Evolutionary conservation across 2,888 invertebrate species (phyloP), one percentile per base, ranked within the genome.

Genomic region (Carabus problematicus): DNA sequence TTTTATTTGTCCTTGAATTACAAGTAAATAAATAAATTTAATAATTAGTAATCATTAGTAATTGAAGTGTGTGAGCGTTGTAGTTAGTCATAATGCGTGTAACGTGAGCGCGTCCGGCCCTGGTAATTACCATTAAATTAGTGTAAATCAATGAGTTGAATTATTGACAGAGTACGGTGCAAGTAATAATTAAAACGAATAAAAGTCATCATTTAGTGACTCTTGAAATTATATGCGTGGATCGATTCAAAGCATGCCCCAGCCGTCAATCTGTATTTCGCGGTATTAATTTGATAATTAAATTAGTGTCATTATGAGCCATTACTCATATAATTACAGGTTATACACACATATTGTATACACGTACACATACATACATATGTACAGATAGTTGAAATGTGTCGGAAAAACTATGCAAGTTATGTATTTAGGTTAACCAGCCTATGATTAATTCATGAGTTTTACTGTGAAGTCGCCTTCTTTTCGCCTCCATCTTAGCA

Each of bases 221-320:
- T 56, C 64, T 56, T 9, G 16, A 52, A 16, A 52, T 18, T 52
- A 16, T 18, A 11, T 47, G 14, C 52, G 52, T 52, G 52, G 16
- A 52, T 52, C 49, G n/a, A n/a, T n/a, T n/a, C 6, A 29, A 29
- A 29, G 29, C 2, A 29, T 3, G 29, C 29, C 29, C 29, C 29
- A 29, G 29, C 29, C 29, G 29, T 6, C 29, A 3, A 52, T 52
- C 19, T 19, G 52, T 42, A 60, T 52, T 67, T 67, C 67, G 52
- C 49, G 29, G 58, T 67, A 67, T 67, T 67, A 67, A 67, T 67
- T 67, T 60, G 60, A 67, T 67, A 67, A 67, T 67, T 67, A 67
- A 67, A 67, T 67, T 67, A 67, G 67, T 52, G 42, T 67, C 60
- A 67, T 67, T 67, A 60, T 54, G 16, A 54, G 52, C 67, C 67